Base-by-base conservation (phyloP, 1,140 invertebrate species). In the Papilio glaucus region DNA sequence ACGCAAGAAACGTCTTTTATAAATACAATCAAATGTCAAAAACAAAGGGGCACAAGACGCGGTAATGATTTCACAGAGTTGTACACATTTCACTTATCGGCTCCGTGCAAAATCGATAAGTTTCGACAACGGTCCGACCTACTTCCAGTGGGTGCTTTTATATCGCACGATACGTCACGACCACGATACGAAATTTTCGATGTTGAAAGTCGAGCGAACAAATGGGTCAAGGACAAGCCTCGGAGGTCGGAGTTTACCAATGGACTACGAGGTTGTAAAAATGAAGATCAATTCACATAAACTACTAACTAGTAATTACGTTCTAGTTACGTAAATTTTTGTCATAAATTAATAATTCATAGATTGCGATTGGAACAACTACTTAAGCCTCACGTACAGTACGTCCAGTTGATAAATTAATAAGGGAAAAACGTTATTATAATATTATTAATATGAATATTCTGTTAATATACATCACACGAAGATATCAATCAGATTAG, bases 21-120 rank as follows among this genome's bases (percentile, higher is more conserved):
- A 33, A 26, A 57, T 5, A 57, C 49, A 53, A 53, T 62, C 37
- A 33, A 62, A 62, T 62, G 60, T 62, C 26, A 37, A 62, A 62
- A 33, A 62, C 26, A 62, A 26, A n/a, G 26, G 12, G n/a, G 15
- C 21, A 26, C 7, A 33, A 33, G 65, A 42, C 65, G 45, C 41
- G 65, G 65, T 68, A 45, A 45, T 57, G 45, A 71, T 72, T 67
- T 80, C 76, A 78, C 78, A 77, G 71, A 57, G 69, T 65, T 63
- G 71, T 73, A 75, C 74, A 78, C 77, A 76, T 78, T 80, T 80
- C 76, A 79, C 75, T 79, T 78, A 80, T 78, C 77, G 73, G 61
- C 70, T 62, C 63, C 61, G 73, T 74, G 75, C 75, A 76, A 75
- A 80, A 81, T 81, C 75, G 76, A 82, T 80, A 77, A 70, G 61